These are phyloP conservation scores for Oreotrochilus melanogaster DNA, from an alignment of 2,113 vertebrate species.

Conservation along the genomic window DNA sequence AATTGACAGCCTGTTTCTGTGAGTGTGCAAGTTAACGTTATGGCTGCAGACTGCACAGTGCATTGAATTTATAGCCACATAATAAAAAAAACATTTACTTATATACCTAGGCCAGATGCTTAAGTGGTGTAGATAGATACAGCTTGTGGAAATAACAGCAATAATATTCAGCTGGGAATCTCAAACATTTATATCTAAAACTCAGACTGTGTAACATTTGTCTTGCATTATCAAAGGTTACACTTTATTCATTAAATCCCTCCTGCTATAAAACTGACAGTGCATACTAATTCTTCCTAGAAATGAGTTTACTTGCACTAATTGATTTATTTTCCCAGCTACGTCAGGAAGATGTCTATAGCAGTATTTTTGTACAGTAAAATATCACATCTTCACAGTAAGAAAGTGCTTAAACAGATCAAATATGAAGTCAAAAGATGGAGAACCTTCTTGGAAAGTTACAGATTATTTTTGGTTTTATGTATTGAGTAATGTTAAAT, in stretches of 20 bases:
- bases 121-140: neutral
- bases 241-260: conserved; percentile 34
- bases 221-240: conserved; percentile 45
- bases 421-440: neutral
- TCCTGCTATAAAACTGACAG: conserved; percentile 50
- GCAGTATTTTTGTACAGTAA: neutral
- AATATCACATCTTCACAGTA: conserved; percentile 18
- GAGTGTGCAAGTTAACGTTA: neutral
- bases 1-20: conserved; percentile 14
- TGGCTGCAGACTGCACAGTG: neutral
- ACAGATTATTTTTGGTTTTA: conserved; percentile 3
- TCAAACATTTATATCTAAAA: conserved; percentile 21
- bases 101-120: neutral
- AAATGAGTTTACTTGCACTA: conserved; percentile 41
- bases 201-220: neutral
- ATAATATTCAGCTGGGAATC: neutral
- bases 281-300: conserved; percentile 57
- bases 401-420: neutral
- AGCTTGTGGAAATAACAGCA: neutral
- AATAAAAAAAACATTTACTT: neutral
- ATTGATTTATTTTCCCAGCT: conserved; percentile 57
- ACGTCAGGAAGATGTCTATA: neutral
- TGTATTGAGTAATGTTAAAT: neutral
- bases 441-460: conserved; percentile 21
- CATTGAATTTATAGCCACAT: neutral